Percentiles rank a stretch among this genome's conserved stretches.
Conservation (phyloP, 1,140 invertebrate species). For the Lanistes nyassanus region DNA sequence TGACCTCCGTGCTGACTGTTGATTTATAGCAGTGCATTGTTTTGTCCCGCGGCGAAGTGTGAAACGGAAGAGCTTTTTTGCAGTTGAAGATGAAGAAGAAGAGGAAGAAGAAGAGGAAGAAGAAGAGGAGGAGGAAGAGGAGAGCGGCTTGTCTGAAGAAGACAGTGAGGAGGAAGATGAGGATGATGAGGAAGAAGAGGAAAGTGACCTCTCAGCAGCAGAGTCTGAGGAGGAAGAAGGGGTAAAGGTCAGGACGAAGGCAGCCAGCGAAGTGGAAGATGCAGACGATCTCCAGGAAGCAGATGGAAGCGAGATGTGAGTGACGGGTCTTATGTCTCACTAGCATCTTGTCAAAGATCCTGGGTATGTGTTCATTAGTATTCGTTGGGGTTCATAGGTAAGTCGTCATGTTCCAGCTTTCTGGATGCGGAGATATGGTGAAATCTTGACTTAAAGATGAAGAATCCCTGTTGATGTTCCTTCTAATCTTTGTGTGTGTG, state of each 20-base stretch:
- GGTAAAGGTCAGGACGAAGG: conserved; percentile 61
- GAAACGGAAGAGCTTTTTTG: too few relatives aligned
- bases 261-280: conserved; percentile 27
- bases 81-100: conserved; percentile 33
- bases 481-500: neutral
- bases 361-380: too few relatives aligned
- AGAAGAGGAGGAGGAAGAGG: conserved; percentile 38
- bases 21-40: neutral
- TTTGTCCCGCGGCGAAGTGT: too few relatives aligned
- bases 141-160: conserved; percentile 33
- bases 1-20: too few relatives aligned
- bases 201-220: conserved; percentile 34
- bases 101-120: conserved; percentile 44
- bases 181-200: conserved; percentile 47
- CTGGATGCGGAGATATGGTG: too few relatives aligned
- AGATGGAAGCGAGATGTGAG: conserved; percentile 51
- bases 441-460: too few relatives aligned
- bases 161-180: conserved; percentile 36
- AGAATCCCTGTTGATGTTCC: too few relatives aligned
- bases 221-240: conserved; percentile 42
- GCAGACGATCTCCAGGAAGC: conserved; percentile 56
- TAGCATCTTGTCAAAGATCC: too few relatives aligned
- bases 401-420: too few relatives aligned
- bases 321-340: neutral
- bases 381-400: too few relatives aligned